Conservation (phyloP, 2,113 vertebrate genomes). For the Bujurquina vittata region DNA sequence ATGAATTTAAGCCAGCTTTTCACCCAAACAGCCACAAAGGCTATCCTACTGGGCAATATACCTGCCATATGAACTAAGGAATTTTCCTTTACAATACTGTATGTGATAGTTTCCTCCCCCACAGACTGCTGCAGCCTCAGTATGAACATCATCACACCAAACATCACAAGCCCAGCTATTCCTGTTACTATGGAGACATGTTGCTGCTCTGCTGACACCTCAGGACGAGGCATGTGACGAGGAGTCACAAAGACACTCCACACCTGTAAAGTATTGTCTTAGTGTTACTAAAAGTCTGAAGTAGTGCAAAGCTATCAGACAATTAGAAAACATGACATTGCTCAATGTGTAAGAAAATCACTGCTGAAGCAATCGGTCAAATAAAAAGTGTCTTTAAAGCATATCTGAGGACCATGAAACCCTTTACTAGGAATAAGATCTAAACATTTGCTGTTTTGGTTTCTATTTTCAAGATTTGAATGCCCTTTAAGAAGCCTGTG, state of each 20-base stretch:
- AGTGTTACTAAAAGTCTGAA: neutral
- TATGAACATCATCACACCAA: constrained; percentile 43
- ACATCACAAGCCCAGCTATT: constrained; percentile 35
- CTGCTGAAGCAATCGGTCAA: neutral
- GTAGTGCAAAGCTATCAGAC: neutral
- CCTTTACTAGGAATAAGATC: neutral
- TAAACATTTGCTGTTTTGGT: neutral
- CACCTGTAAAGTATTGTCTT: neutral
- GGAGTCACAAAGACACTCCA: neutral
- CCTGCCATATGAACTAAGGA: neutral
- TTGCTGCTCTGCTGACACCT: constrained; percentile 41
- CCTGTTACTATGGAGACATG: constrained; percentile 58
- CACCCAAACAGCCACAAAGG: neutral
- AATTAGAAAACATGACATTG: too few species aligned
- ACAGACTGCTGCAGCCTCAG: constrained; percentile 17
- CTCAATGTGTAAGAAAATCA: neutral
- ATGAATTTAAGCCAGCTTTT: neutral
- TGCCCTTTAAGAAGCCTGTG: too few species aligned
- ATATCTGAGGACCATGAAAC: neutral
- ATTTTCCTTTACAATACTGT: neutral
- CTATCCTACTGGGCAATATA: neutral
- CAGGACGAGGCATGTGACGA: neutral
- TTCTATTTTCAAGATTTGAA: neutral
- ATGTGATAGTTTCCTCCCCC: constrained; percentile 25
- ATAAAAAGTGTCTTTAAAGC: neutral